phyloP scores from a whole-genome alignment of 1,140 invertebrate species.

The Scaptomyza hsui region DNA sequence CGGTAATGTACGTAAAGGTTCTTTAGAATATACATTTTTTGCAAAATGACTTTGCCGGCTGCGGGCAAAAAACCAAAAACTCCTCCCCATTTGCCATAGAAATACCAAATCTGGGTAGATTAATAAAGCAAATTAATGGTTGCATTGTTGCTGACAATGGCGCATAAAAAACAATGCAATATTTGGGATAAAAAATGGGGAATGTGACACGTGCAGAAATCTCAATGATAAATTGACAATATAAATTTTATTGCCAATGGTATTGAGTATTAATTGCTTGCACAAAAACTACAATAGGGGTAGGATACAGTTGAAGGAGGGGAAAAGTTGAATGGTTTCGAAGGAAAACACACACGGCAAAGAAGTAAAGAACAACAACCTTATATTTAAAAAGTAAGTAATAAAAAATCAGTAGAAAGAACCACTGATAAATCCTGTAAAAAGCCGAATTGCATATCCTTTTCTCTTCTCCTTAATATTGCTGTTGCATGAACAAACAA shows the following conservation, averaged over 20 bases:
- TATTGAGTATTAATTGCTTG: slow-evolving; percentile 71
- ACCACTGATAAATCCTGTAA: background rate
- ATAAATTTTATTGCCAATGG: slow-evolving; percentile 66
- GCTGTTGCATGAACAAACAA: slow-evolving; percentile 8
- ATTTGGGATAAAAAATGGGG: slow-evolving; percentile 19
- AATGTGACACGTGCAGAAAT: slow-evolving; percentile 68
- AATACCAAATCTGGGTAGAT: slow-evolving; percentile 43
- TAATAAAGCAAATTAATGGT: slow-evolving; percentile 77
- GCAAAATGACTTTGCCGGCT: slow-evolving; percentile 21
- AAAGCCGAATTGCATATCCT: slow-evolving; percentile 24
- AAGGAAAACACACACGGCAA: too few relatives aligned
- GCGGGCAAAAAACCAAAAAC: slow-evolving; percentile 2
- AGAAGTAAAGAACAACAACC: background rate
- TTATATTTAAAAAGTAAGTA: background rate
- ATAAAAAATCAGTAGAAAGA: slow-evolving; percentile 18
- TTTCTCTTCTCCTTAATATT: slow-evolving; percentile 5
- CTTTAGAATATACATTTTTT: slow-evolving; percentile 36
- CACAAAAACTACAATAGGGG: slow-evolving; percentile 7
- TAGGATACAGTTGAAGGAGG: background rate
- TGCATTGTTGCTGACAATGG: slow-evolving; percentile 42
- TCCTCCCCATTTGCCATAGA: too few relatives aligned
- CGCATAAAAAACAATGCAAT: slow-evolving; percentile 34
- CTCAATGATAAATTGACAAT: slow-evolving; percentile 66
- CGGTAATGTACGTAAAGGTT: slow-evolving; percentile 57
- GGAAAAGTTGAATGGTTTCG: background rate